These are phyloP conservation scores for Cerastis rubricosa DNA, from an alignment of 2,888 invertebrate species.

Conservation along the genomic window DNA sequence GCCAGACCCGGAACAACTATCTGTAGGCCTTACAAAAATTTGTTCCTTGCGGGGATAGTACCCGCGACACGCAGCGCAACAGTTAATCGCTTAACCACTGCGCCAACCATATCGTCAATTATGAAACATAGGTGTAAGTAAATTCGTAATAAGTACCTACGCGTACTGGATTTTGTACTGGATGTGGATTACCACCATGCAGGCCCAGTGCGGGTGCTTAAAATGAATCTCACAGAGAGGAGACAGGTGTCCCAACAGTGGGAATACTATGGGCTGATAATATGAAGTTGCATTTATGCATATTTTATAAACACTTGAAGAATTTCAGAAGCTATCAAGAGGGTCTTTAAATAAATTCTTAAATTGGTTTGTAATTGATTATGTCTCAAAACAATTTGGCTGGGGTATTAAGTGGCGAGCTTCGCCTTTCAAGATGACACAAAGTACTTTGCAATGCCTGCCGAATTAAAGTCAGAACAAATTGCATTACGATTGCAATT, in stretches of 20 bases:
- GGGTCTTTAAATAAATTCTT: not conserved
- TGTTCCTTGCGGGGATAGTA: no score
- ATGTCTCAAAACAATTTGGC: slow-evolving; percentile 8
- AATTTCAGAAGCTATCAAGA: slow-evolving; percentile 4
- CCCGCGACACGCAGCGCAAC: no score
- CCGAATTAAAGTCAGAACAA: slow-evolving; percentile 27
- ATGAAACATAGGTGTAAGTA: no score
- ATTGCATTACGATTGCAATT: slow-evolving; percentile 43
- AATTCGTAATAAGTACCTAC: not conserved
- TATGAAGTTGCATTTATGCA: not conserved
- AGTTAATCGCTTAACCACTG: no score
- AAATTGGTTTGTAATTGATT: slow-evolving; percentile 13
- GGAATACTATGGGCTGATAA: not conserved
- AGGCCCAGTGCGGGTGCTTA: no score
- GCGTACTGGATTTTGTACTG: not conserved
- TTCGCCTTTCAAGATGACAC: slow-evolving; percentile 22
- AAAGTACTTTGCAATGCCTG: slow-evolving; percentile 21
- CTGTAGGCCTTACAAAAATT: no score
- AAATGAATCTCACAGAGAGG: not conserved
- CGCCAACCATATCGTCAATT: no score
- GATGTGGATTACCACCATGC: no score
- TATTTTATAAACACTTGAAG: not conserved
- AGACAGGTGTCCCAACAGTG: not conserved
- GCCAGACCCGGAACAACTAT: no score
- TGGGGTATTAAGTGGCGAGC: not conserved